Evolutionary conservation across 2,113 vertebrate genomes (phyloP).

Genomic region (Puffinus mauretanicus): DNA sequence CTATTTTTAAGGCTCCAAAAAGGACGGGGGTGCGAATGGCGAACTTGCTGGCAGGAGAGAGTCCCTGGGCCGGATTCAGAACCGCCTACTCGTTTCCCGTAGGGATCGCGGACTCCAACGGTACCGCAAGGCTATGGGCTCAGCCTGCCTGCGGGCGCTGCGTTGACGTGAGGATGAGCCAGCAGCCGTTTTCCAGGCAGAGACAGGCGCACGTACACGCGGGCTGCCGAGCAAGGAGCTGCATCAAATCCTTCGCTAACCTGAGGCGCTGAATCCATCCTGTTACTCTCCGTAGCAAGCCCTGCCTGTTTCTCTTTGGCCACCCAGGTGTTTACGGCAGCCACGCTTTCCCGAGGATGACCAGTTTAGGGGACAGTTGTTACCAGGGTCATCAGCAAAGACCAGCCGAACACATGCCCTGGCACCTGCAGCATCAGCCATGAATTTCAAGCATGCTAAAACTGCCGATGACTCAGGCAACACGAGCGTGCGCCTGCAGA

Average conservation of each 20-base stretch:
- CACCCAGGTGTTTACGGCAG: not conserved
- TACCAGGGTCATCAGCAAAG: not conserved
- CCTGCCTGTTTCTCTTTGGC: not conserved
- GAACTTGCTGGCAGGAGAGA: slow-evolving; percentile 3
- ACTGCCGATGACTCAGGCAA: not conserved
- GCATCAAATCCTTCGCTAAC: not conserved
- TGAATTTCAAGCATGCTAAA: slow-evolving; percentile 27
- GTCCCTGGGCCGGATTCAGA: not conserved
- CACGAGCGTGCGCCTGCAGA: not conserved
- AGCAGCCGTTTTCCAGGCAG: not conserved
- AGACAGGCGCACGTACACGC: rapidly evolving
- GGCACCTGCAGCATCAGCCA: not conserved
- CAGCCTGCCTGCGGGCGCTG: not conserved
- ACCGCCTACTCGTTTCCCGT: slow-evolving; percentile 12
- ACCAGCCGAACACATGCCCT: not conserved
- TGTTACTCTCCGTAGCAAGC: not conserved
- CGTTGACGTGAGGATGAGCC: not conserved
- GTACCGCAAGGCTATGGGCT: not conserved
- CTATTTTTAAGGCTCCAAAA: slow-evolving; percentile 42
- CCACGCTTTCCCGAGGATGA: not conserved
- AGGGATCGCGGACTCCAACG: not conserved
- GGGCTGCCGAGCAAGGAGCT: not conserved
- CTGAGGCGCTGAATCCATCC: not conserved
- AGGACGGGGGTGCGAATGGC: not conserved
- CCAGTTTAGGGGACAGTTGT: not conserved